Conservation (phyloP, 2,113 vertebrate genomes). For the Plestiodon gilberti region DNA sequence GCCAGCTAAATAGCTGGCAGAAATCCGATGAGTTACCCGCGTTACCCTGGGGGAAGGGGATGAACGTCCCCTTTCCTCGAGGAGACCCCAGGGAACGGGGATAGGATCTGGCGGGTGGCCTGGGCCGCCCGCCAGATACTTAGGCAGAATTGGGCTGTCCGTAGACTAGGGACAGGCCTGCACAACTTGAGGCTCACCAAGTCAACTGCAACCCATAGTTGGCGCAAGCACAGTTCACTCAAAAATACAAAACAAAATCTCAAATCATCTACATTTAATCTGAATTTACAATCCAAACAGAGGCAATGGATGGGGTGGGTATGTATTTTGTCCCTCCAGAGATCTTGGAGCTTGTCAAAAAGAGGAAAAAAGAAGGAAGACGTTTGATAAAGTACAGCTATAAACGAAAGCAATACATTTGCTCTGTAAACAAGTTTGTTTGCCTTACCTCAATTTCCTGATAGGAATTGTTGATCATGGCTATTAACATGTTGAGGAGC, state of each 20-base stretch:
- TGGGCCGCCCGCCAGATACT: too few relatives aligned
- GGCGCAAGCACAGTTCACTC: not conserved
- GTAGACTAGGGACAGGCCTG: not conserved
- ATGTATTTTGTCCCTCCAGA: not conserved
- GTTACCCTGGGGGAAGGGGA: too few relatives aligned
- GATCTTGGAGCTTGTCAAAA: too few relatives aligned
- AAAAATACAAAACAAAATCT: not conserved
- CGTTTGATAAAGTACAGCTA: not conserved
- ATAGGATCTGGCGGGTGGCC: too few relatives aligned
- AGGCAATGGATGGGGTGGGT: not conserved
- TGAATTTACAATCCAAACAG: not conserved
- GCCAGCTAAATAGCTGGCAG: too few relatives aligned
- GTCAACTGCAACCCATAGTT: not conserved
- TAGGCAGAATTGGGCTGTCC: too few relatives aligned
- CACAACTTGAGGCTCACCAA: not conserved
- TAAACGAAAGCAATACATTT: not conserved
- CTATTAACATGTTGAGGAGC: slow-evolving; percentile 97
- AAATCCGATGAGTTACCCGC: too few relatives aligned
- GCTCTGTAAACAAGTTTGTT: not conserved
- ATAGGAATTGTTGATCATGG: slow-evolving; percentile 99
- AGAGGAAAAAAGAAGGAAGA: too few relatives aligned
- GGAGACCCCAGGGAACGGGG: too few relatives aligned
- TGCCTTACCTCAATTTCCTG: slow-evolving; percentile 96
- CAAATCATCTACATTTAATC: not conserved
- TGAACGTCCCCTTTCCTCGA: too few relatives aligned